phyloP scores from a whole-genome alignment of 1,140 invertebrate species.

The Drosophila jambulina region DNA sequence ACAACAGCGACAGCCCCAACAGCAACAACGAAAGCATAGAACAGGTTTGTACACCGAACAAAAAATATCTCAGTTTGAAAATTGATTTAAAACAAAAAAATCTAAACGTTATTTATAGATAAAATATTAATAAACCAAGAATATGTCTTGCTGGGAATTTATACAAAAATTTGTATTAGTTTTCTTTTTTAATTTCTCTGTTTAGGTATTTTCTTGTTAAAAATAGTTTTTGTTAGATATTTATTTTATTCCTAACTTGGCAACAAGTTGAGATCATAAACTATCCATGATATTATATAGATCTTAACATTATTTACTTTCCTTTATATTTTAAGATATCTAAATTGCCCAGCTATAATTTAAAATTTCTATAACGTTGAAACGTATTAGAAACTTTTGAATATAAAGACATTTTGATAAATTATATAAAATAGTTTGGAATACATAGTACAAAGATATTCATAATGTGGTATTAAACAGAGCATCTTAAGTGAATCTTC shows the following conservation, averaged over 20 bases:
- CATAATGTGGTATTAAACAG: too few relatives aligned
- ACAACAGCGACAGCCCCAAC: conserved; percentile 15
- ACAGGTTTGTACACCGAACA: conserved; percentile 68
- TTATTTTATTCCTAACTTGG: background rate
- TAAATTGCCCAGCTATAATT: background rate
- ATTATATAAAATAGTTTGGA: background rate
- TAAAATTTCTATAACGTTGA: background rate
- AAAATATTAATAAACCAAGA: background rate
- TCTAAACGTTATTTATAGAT: background rate
- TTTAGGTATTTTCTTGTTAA: too few relatives aligned
- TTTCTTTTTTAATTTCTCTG: background rate
- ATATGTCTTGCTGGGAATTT: background rate
- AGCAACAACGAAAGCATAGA: conserved; percentile 67
- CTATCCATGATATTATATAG: background rate
- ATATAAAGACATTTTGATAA: background rate
- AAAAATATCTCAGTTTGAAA: background rate
- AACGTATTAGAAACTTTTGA: background rate
- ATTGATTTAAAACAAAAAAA: background rate
- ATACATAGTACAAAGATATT: background rate
- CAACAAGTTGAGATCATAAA: background rate
- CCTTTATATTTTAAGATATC: background rate
- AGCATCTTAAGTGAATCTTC: background rate
- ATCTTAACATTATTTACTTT: background rate
- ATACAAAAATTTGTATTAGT: background rate
- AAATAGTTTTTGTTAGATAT: too few relatives aligned